A percentile compares a stretch with the other conserved stretches of the same genome.
Evolutionary conservation across 2,113 vertebrate species (phyloP).

Genomic region (Puntigrus tetrazona): DNA sequence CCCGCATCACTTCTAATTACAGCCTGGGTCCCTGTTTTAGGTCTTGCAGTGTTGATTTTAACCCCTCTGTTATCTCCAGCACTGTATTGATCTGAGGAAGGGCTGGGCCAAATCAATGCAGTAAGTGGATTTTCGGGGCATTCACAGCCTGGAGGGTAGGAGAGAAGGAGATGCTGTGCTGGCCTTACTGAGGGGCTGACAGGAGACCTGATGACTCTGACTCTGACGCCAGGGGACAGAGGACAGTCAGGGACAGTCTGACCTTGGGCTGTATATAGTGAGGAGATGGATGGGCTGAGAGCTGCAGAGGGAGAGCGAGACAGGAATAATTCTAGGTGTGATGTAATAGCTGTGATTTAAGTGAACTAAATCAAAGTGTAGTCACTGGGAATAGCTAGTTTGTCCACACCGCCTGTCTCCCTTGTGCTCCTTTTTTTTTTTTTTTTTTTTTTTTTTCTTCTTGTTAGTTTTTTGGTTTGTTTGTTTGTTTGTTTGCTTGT

Average conservation of each 20-base stretch:
- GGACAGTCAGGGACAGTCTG: slow-evolving; percentile 14
- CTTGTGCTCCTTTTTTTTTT: too few relatives aligned
- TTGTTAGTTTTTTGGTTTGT: too few relatives aligned
- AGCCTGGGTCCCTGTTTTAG: slow-evolving; percentile 14
- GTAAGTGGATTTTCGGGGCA: slow-evolving; percentile 49
- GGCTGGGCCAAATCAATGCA: slow-evolving; percentile 40
- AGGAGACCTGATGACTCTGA: slow-evolving; percentile 28
- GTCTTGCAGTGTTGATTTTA: slow-evolving; percentile 24
- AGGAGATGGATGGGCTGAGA: slow-evolving; percentile 4
- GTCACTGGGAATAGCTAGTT: slow-evolving; percentile 6
- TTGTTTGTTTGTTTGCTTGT: too few relatives aligned
- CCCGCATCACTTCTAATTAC: slow-evolving; percentile 24
- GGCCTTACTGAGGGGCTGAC: slow-evolving; percentile 5
- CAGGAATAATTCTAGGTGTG: background rate
- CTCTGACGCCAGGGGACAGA: slow-evolving; percentile 23
- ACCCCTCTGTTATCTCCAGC: slow-evolving; percentile 45
- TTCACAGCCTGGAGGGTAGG: background rate
- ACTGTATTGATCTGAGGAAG: slow-evolving; percentile 36
- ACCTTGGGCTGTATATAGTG: slow-evolving; percentile 8
- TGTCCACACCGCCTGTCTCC: background rate
- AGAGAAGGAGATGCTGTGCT: background rate
- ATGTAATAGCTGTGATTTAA: slow-evolving; percentile 5
- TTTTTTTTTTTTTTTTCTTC: background rate
- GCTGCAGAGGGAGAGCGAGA: background rate
- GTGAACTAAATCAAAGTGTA: slow-evolving; percentile 1